These are phyloP conservation scores for Nannoperca australis DNA, from an alignment of 2,797 vertebrate species.

Conservation along the genomic window DNA sequence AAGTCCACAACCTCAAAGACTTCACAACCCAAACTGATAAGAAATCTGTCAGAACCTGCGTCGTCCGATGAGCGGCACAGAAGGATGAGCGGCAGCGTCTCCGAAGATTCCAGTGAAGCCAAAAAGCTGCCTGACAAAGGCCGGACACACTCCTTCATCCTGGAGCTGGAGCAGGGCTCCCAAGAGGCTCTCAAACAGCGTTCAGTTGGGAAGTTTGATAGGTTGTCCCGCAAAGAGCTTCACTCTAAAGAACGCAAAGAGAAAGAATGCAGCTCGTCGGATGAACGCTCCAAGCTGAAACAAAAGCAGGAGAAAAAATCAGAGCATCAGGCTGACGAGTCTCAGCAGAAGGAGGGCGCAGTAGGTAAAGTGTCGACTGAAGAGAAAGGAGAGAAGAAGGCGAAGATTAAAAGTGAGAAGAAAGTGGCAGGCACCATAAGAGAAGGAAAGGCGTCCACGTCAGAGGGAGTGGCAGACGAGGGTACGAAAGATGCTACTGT, in stretches of 20 bases:
- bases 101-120: slow-evolving; percentile 85
- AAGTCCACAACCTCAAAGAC: slow-evolving; percentile 83
- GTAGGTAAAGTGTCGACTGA: slow-evolving; percentile 83
- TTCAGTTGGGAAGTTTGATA: slow-evolving; percentile 87
- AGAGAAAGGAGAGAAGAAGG: slow-evolving; percentile 91
- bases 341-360: slow-evolving; percentile 81
- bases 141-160: slow-evolving; percentile 85
- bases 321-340: slow-evolving; percentile 84
- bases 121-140: slow-evolving; percentile 87
- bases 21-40: slow-evolving; percentile 81
- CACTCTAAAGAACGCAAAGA: slow-evolving; percentile 86
- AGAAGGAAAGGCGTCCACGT: slow-evolving; percentile 83
- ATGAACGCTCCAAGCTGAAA: slow-evolving; percentile 91
- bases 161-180: slow-evolving; percentile 85
- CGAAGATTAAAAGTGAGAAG: slow-evolving; percentile 90
- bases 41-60: slow-evolving; percentile 85
- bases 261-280: slow-evolving; percentile 86
- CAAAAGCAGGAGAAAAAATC: slow-evolving; percentile 85
- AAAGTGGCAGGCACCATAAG: slow-evolving; percentile 82
- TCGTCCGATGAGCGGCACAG: slow-evolving; percentile 88
- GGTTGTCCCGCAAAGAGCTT: slow-evolving; percentile 87
- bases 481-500: slow-evolving; percentile 80
- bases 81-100: slow-evolving; percentile 79
- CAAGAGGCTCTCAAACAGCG: slow-evolving; percentile 92
- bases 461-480: slow-evolving; percentile 84